Percentiles rank a stretch among this genome's conserved stretches.
Conservation (phyloP, 2,888 invertebrate genomes). For the Xanthorhoe spadicearia region DNA sequence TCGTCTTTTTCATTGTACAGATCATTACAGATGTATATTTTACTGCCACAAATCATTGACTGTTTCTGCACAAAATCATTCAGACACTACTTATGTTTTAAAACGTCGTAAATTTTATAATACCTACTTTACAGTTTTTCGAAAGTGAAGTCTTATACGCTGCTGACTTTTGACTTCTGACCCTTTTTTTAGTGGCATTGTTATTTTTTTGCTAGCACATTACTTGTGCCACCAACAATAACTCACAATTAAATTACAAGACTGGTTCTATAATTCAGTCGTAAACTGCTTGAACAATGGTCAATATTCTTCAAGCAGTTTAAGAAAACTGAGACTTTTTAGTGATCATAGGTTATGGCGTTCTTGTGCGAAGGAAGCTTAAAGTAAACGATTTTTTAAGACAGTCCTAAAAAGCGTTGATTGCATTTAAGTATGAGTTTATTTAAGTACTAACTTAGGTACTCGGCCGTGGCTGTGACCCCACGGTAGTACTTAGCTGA, state of each 20-base stretch:
- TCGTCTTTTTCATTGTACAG: too few species aligned
- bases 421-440: too few species aligned
- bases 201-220: conserved; percentile 25
- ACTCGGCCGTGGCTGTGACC: too few species aligned
- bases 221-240: conserved; percentile 26
- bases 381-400: neutral
- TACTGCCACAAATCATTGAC: too few species aligned
- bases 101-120: too few species aligned
- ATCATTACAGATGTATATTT: neutral
- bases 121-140: neutral
- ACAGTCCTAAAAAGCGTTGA: neutral
- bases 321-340: conserved; percentile 18
- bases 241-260: conserved; percentile 27
- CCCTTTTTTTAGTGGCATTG: conserved; percentile 25
- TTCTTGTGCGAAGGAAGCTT: conserved; percentile 28
- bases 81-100: too few species aligned
- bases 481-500: too few species aligned
- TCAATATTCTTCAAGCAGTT: conserved; percentile 33
- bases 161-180: conserved; percentile 14
- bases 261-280: conserved; percentile 22
- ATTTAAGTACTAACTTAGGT: too few species aligned
- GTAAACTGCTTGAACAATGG: conserved; percentile 40
- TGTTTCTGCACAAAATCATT: too few species aligned
- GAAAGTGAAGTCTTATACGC: neutral
- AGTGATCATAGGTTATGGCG: conserved; percentile 12